These are phyloP conservation scores for Creontiades dilutus DNA, from an alignment of 2,888 invertebrate species.

Conservation along the genomic window DNA sequence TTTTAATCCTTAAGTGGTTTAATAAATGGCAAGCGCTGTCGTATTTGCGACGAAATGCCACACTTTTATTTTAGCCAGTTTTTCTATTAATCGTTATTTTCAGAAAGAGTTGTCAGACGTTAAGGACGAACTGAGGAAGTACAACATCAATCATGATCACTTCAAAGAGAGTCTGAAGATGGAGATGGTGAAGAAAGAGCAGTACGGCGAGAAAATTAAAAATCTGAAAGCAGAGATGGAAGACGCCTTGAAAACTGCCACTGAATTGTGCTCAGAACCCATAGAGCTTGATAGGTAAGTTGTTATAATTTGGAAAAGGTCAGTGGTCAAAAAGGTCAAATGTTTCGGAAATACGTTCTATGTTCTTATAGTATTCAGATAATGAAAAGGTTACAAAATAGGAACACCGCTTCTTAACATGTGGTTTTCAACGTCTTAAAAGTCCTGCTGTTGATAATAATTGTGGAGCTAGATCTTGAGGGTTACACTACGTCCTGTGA, in stretches of 20 bases:
- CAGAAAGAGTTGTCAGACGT: constrained; percentile 41
- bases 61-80: too few species aligned
- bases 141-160: constrained; percentile 45
- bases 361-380: too few species aligned
- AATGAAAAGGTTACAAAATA: too few species aligned
- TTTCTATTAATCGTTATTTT: neutral
- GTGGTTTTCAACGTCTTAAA: too few species aligned
- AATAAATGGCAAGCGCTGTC: too few species aligned
- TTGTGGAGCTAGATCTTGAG: too few species aligned
- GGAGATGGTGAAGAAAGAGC: constrained; percentile 47
- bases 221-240: constrained; percentile 9
- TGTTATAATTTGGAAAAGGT: neutral
- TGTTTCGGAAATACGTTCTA: too few species aligned
- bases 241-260: constrained; percentile 41
- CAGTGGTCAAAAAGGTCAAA: neutral
- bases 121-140: constrained; percentile 34
- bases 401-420: too few species aligned
- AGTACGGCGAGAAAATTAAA: neutral
- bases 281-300: constrained; percentile 27
- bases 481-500: too few species aligned
- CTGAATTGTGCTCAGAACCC: constrained; percentile 44
- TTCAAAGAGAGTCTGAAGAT: constrained; percentile 45
- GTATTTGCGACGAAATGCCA: too few species aligned
- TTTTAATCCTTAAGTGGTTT: too few species aligned
- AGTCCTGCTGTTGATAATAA: too few species aligned